Base-by-base conservation (phyloP, 1,140 invertebrate species). In the Conus betulinus region DNA sequence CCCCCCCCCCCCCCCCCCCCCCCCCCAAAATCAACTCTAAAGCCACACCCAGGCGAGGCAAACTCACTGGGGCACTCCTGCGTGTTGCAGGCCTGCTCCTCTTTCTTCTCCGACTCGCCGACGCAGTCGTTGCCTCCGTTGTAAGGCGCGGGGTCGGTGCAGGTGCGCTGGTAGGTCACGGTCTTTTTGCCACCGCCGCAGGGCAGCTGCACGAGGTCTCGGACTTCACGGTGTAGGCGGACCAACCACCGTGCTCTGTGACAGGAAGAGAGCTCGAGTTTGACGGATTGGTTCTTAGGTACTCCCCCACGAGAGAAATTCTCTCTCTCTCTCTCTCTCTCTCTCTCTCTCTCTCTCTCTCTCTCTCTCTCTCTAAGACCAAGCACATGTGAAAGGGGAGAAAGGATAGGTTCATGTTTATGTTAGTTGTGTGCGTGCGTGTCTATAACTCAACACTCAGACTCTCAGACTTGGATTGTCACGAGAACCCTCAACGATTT, bases 161-260 rank as follows among this genome's bases (percentile, higher is more conserved):
- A 91, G 5, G 55, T 39, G 13, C 91, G 81, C 17, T 79, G 55
- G 63, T 82, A 83, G 13, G 20, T 78, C 39, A 82, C 53, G 11
- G 25, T 76, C 78, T 86, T 57, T 51, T n/a, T 82, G 10, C 91
- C 91, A 25, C 83, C 88, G 5, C 91, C 91, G 88, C 91, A 91
- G 2, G 89, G 86, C 74, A 87, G 27, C 74, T 53, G 83, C 91
- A 90, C 52, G 76, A 13, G 6, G 39, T 74, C 39, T 78, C 81
- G 20, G 81, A 74, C 27, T 76, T 55, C 55, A 76, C 55, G 17
- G 27, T 25, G 85, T 87, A 91, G n/a, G n/a, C 79, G 25, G 86
- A 78, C 85, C 81, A 91, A 51, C 90, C 90, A 15, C 90, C 90
- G 76, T 89, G 52, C 57, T 90, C 89, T 91, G 82, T 27, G 23